These are phyloP conservation scores for Hippocampus mohnikei DNA, from an alignment of 2,113 vertebrate species.

Conservation along the genomic window DNA sequence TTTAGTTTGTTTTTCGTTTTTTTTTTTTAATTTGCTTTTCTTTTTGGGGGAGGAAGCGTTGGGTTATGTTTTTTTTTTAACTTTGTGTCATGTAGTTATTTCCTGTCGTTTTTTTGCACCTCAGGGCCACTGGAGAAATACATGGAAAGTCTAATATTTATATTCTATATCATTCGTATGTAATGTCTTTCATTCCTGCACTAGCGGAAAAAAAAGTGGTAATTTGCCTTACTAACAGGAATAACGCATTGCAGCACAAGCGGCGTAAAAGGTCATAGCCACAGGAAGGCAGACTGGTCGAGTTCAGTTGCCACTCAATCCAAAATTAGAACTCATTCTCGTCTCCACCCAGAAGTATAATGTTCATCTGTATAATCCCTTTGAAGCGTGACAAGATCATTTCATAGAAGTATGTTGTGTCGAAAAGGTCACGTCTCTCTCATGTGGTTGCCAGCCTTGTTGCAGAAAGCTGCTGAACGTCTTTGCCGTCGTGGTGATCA, in stretches of 20 bases:
- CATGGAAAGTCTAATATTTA: too few relatives aligned
- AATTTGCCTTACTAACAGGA: too few relatives aligned
- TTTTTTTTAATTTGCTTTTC: too few relatives aligned
- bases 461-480: slow-evolving; percentile 1
- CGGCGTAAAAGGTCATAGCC: slow-evolving; percentile 49
- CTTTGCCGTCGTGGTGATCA: not conserved
- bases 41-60: too few relatives aligned
- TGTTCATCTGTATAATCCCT: slow-evolving; percentile 48
- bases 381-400: slow-evolving; percentile 1
- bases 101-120: too few relatives aligned
- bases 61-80: too few relatives aligned
- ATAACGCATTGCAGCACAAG: not conserved
- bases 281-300: slow-evolving; percentile 40
- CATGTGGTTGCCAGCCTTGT: slow-evolving; percentile 20
- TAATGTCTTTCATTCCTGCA: too few relatives aligned
- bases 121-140: too few relatives aligned
- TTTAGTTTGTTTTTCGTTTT: too few relatives aligned
- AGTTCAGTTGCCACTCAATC: slow-evolving; percentile 30
- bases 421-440: slow-evolving; percentile 12
- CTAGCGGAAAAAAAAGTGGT: too few relatives aligned
- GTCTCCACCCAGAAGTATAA: slow-evolving; percentile 53
- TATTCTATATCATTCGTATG: too few relatives aligned
- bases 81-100: too few relatives aligned
- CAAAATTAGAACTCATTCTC: slow-evolving; percentile 52
- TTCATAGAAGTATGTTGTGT: slow-evolving; percentile 35